Conservation (phyloP, 2,888 invertebrate species). For the Cylindroiulus punctatus region DNA sequence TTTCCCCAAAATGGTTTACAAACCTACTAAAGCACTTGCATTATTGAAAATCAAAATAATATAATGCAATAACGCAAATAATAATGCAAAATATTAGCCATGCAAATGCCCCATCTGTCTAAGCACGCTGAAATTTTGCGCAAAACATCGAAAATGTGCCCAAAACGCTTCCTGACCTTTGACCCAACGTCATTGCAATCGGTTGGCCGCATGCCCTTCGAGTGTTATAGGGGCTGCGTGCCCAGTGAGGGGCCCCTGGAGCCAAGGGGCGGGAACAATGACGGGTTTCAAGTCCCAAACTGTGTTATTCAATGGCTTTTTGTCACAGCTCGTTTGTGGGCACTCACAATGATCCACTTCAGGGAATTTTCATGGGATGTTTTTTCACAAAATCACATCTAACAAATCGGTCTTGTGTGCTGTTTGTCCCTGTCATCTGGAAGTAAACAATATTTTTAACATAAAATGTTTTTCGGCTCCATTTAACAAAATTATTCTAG, state of each 20-base stretch:
- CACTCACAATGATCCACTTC: not conserved
- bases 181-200: not conserved
- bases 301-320: not conserved
- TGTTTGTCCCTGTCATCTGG: not conserved
- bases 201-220: not conserved
- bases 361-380: too few species aligned
- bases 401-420: not conserved
- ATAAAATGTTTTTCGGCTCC: too few species aligned
- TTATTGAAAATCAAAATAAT: not conserved
- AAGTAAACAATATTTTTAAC: not conserved
- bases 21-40: not conserved
- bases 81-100: not conserved
- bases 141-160: not conserved
- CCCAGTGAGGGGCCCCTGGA: not conserved
- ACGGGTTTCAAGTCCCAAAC: not conserved
- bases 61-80: not conserved
- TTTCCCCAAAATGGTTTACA: not conserved
- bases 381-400: not conserved
- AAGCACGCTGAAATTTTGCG: not conserved
- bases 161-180: not conserved
- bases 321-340: not conserved
- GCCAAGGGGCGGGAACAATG: not conserved
- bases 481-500: too few species aligned
- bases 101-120: not conserved
- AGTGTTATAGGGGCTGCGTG: not conserved